Conservation (phyloP, 2,797 vertebrate genomes). For the Chaenodraco wilsoni region DNA sequence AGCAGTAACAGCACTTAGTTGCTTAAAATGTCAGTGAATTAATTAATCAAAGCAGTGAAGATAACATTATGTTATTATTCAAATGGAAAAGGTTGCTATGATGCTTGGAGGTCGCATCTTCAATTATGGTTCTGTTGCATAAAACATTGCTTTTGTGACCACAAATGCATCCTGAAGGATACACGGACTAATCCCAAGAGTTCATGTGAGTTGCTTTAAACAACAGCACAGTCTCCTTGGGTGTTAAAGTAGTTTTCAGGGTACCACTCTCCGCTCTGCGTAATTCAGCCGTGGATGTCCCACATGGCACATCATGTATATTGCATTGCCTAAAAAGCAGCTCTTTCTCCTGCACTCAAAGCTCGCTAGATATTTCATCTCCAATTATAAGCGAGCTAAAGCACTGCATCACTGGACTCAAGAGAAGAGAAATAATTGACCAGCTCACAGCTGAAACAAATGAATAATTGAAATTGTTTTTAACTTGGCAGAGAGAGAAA, state of each 20-base stretch:
- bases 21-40: constrained; percentile 38
- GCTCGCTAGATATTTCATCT: constrained; percentile 74
- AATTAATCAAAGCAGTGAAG: constrained; percentile 24
- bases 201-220: constrained; percentile 9
- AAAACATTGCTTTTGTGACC: constrained; percentile 12
- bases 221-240: constrained; percentile 33
- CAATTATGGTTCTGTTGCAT: neutral
- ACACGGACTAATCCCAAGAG: neutral
- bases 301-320: constrained; percentile 77
- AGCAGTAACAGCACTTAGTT: constrained; percentile 22
- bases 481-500: constrained; percentile 29
- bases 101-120: neutral
- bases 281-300: constrained; percentile 65
- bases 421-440: constrained; percentile 77
- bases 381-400: constrained; percentile 77
- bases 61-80: constrained; percentile 4
- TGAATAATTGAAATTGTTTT: constrained; percentile 80
- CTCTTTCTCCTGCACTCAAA: constrained; percentile 63
- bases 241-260: constrained; percentile 61
- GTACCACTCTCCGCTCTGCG: constrained; percentile 56
- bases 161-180: constrained; percentile 4
- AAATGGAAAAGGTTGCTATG: neutral
- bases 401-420: constrained; percentile 64
- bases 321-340: constrained; percentile 77
- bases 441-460: constrained; percentile 60